Evolutionary conservation across 2,113 vertebrate genomes (phyloP).

Genomic region (Eubucco bourcierii): DNA sequence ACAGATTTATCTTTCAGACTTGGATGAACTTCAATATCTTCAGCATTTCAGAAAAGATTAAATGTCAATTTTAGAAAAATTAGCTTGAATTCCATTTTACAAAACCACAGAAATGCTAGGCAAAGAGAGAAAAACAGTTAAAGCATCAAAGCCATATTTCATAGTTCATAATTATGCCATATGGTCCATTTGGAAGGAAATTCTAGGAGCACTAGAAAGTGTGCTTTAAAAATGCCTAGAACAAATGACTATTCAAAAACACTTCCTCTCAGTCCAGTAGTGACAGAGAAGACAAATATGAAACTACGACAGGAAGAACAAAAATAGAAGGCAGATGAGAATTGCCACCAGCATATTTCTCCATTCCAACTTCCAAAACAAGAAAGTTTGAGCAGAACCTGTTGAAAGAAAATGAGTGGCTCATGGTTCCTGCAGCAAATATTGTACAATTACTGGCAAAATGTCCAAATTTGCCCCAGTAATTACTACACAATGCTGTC

Average conservation of each 20-base stretch:
- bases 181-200: not conserved
- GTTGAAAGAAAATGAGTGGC: not conserved
- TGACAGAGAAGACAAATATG: not conserved
- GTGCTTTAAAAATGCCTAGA: not conserved
- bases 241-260: not conserved
- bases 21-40: not conserved
- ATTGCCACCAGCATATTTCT: not conserved
- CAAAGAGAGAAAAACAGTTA: not conserved
- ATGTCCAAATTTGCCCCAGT: not conserved
- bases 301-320: slow-evolving; percentile 28
- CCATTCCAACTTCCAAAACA: not conserved
- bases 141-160: not conserved
- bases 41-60: not conserved
- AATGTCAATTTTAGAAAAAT: not conserved
- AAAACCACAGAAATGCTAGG: not conserved
- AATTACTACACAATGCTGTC: not conserved
- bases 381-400: not conserved
- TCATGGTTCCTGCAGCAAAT: not conserved
- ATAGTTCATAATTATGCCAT: not conserved
- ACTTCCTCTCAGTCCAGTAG: not conserved
- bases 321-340: slow-evolving; percentile 35
- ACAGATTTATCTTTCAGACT: not conserved
- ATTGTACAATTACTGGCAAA: not conserved
- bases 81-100: not conserved
- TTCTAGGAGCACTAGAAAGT: not conserved